Conservation (phyloP, 2,888 invertebrate genomes). For the Leptarthrus brevirostris region DNA sequence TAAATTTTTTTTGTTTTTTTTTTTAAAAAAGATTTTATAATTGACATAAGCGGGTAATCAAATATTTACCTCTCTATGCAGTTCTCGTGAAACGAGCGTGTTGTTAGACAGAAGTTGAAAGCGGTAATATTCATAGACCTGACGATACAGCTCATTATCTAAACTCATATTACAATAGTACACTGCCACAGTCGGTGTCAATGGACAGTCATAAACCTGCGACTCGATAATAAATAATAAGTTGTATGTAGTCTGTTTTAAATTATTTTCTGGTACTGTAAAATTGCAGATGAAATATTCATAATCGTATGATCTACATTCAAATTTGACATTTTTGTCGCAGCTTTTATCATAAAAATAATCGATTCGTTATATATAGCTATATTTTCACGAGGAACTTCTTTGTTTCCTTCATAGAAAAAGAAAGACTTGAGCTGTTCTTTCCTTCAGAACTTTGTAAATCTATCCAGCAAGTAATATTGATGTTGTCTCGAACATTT, state of each 20-base stretch:
- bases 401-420: conserved; percentile 23
- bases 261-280: conserved; percentile 71
- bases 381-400: conserved; percentile 44
- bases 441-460: neutral
- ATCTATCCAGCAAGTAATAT: conserved; percentile 45
- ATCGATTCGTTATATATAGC: conserved; percentile 53
- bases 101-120: conserved; percentile 73
- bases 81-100: too few species aligned
- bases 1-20: too few species aligned
- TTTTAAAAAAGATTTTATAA: too few species aligned
- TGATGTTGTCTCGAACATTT: conserved; percentile 39
- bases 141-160: conserved; percentile 66
- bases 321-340: conserved; percentile 66
- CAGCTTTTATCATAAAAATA: conserved; percentile 51
- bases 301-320: conserved; percentile 80
- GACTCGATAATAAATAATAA: conserved; percentile 64
- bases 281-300: conserved; percentile 81
- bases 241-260: conserved; percentile 70
- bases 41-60: too few species aligned
- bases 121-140: conserved; percentile 68
- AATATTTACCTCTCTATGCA: too few species aligned
- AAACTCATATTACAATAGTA: conserved; percentile 49
- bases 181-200: conserved; percentile 57
- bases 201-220: conserved; percentile 63
- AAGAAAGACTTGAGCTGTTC: conserved; percentile 48